These are phyloP conservation scores for Sinohyriopsis cumingii DNA, from an alignment of 2,888 invertebrate genomes.

Conservation along the genomic window DNA sequence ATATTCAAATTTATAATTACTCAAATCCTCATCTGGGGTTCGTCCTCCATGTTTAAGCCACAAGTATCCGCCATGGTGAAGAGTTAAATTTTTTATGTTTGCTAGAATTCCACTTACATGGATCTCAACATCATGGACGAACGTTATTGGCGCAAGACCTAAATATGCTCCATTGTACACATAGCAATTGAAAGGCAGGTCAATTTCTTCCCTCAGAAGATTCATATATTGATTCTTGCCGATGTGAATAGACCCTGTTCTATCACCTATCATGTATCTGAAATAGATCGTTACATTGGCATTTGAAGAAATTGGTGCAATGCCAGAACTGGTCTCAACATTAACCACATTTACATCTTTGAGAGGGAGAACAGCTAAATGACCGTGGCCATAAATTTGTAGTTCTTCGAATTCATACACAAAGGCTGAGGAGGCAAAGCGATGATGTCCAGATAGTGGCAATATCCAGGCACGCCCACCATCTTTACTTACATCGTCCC, in stretches of 20 bases:
- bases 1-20: conserved; percentile 45
- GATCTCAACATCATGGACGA: conserved; percentile 57
- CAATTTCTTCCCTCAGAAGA: conserved; percentile 49
- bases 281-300: conserved; percentile 51
- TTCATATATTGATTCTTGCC: conserved; percentile 48
- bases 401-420: conserved; percentile 55
- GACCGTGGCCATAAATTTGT: conserved; percentile 59
- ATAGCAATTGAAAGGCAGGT: conserved; percentile 57
- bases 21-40: conserved; percentile 34
- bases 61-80: conserved; percentile 55
- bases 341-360: conserved; percentile 20
- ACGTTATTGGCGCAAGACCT: conserved; percentile 55
- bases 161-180: conserved; percentile 52
- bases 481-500: conserved; percentile 42
- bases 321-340: conserved; percentile 21
- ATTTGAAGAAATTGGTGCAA: conserved; percentile 12
- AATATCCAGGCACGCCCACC: conserved; percentile 58
- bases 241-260: conserved; percentile 57
- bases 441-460: conserved; percentile 52
- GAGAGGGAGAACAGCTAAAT: conserved; percentile 54
- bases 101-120: conserved; percentile 53
- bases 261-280: conserved; percentile 62
- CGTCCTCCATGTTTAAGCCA: conserved; percentile 59
- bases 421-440: conserved; percentile 36
- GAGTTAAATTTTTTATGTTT: conserved; percentile 51